Conservation (phyloP, 2,113 vertebrate species). For the Urocolius indicus region DNA sequence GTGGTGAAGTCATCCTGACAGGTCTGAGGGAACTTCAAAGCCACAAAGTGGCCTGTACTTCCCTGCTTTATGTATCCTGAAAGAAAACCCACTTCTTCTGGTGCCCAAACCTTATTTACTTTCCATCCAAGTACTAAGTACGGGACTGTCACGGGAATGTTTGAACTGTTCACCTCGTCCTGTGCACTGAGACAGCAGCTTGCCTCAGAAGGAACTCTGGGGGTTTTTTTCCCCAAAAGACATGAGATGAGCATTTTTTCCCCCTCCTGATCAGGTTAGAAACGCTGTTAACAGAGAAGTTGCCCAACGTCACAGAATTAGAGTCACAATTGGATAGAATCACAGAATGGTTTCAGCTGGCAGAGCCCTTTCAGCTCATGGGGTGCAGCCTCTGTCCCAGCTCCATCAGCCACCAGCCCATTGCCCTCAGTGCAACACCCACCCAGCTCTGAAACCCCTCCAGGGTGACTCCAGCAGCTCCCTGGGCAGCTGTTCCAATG, state of each 20-base stretch:
- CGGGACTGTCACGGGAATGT: neutral
- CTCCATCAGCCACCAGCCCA: no score
- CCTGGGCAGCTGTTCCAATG: no score
- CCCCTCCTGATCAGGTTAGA: neutral
- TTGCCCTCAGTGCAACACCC: no score
- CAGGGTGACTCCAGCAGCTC: no score
- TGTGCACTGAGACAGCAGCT: neutral
- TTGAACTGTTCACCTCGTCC: neutral
- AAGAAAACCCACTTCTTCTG: neutral
- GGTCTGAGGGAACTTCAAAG: no score
- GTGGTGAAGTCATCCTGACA: neutral
- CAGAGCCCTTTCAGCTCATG: no score
- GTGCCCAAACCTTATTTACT: neutral
- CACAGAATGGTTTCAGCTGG: no score
- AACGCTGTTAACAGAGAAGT: neutral
- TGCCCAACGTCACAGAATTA: neutral
- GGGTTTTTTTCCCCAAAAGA: neutral
- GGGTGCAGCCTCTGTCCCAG: no score
- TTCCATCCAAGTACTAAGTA: neutral
- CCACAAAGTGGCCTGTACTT: neutral
- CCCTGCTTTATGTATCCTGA: neutral
- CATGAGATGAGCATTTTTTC: fast-evolving
- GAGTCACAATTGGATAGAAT: neutral
- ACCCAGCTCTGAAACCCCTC: no score
- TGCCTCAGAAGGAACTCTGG: neutral